phyloP scores from a whole-genome alignment of 2,888 invertebrate species.

The Andrena hattorfiana region DNA sequence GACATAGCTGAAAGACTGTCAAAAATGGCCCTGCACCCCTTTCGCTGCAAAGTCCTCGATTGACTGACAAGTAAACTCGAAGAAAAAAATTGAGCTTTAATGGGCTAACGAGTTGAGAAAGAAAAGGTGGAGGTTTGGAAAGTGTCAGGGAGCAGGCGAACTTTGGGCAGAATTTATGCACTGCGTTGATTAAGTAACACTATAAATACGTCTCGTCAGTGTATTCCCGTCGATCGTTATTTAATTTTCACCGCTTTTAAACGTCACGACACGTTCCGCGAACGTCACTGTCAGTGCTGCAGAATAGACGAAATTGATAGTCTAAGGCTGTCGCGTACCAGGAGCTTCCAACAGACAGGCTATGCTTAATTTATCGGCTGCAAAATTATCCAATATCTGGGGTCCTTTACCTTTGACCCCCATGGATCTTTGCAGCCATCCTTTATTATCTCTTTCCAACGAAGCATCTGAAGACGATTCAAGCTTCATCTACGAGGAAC shows the following conservation, averaged over 20 bases:
- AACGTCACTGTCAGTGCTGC: neutral
- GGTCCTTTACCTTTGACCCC: constrained; percentile 69
- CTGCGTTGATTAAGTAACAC: neutral
- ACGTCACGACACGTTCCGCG: neutral
- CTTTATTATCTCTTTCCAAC: neutral
- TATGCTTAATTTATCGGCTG: constrained; percentile 54
- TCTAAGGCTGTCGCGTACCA: constrained; percentile 42
- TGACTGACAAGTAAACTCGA: too few relatives aligned
- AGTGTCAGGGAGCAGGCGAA: neutral
- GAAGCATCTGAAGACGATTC: neutral
- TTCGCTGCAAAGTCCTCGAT: too few relatives aligned
- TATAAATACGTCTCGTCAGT: neutral
- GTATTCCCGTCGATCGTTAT: neutral
- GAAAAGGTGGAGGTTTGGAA: too few relatives aligned
- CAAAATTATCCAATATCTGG: constrained; percentile 27
- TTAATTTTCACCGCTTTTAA: neutral
- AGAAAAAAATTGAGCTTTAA: too few relatives aligned
- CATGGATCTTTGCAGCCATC: neutral
- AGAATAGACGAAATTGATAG: constrained; percentile 54
- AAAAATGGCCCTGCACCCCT: too few relatives aligned
- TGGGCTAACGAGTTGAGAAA: too few relatives aligned
- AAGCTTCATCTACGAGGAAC: neutral
- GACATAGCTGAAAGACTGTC: too few relatives aligned
- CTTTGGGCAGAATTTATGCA: neutral
- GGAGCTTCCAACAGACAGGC: constrained; percentile 31